phyloP scores from a whole-genome alignment of 2,113 vertebrate species.

The Pelecanus crispus region DNA sequence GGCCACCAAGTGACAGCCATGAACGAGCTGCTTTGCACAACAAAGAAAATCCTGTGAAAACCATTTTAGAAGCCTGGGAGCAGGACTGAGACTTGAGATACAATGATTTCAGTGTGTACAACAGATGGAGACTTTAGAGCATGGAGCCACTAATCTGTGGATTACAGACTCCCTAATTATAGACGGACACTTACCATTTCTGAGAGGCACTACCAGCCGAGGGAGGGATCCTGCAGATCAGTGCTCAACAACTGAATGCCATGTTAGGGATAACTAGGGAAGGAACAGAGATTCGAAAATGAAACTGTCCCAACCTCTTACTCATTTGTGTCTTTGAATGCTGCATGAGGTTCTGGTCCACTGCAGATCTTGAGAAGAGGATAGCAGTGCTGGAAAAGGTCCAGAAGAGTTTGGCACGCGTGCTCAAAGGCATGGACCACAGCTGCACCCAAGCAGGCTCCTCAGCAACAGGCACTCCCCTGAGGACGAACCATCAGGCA shows the following conservation, averaged over 20 bases:
- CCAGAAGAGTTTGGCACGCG: neutral
- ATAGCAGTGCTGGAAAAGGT: neutral
- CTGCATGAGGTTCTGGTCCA: neutral
- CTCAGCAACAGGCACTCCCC: neutral
- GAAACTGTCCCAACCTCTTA: neutral
- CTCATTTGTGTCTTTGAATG: neutral
- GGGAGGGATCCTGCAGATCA: neutral
- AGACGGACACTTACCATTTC: neutral
- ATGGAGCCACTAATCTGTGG: constrained; percentile 32
- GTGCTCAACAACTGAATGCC: neutral
- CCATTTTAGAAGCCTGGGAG: neutral
- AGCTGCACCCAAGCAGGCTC: neutral
- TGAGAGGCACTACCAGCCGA: neutral
- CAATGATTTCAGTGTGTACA: constrained; percentile 11
- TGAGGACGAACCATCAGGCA: neutral
- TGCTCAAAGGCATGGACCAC: neutral
- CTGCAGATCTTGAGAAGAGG: neutral
- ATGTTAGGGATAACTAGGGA: neutral
- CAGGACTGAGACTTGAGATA: neutral
- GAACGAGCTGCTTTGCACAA: neutral
- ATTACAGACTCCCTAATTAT: constrained; percentile 41
- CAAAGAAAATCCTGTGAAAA: constrained; percentile 10
- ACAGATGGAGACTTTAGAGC: constrained; percentile 45
- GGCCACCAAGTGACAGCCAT: neutral
- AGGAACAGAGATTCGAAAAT: neutral